Evolutionary conservation across 2,888 invertebrate species (phyloP), one percentile per base, ranked within the genome.

Genomic region (Ecliptopera silaceata): DNA sequence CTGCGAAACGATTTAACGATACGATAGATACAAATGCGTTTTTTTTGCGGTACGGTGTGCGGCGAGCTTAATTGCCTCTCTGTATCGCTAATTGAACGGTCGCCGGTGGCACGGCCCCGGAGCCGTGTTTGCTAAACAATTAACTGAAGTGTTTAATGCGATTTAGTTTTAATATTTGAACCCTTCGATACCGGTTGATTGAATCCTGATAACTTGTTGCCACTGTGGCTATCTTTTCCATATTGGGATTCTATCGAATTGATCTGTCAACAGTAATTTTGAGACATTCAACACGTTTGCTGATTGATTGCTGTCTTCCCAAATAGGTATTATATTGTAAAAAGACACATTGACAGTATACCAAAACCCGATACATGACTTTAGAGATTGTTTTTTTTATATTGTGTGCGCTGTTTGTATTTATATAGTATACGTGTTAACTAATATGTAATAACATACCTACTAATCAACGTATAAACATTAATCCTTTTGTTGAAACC

Each of bases 1-100:
- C 36, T 36, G 15, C n/a, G 13, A 13, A 17, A 17, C 39, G 18
- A 11, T 11, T 17, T 18, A 11, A 39, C 22, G 22, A 13, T 42
- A 26, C 42, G 42, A 26, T 38, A 34, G 55, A 18, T 26, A 34
- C 34, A 29, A 47, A 36, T 63, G 64, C 57, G 72, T 48, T 70
- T 80, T 20, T 79, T 80, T 79, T 81, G 79, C 72, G 75, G 75
- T 71, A 61, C 69, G 67, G 76, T 79, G 77, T 80, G 80, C 72
- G 80, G 80, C 71, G 63, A 55, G 65, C 73, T 79, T 87, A 87
- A 88, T 85, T 84, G 82, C 70, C 68, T 72, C 72, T 77, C 75
- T 71, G 75, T 75, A 75, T 80, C 77, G 75, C 81, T 87, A 87
- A 87, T 86, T 87, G 84, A 42, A 83, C 80, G 81, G 79, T 84